These are phyloP conservation scores for Ataeniobius toweri DNA, from an alignment of 2,797 vertebrate species.

Conservation along the genomic window DNA sequence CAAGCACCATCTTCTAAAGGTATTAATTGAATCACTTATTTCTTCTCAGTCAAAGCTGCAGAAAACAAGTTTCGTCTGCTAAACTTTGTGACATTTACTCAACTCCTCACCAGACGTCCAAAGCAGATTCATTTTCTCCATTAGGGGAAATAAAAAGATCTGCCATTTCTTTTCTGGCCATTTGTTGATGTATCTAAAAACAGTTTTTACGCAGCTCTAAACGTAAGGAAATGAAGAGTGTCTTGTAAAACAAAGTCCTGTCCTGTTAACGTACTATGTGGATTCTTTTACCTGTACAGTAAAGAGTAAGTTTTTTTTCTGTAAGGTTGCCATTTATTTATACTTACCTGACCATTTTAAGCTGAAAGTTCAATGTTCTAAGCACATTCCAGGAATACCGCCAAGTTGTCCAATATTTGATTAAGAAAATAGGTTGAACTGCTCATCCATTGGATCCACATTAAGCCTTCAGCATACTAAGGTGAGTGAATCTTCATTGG, in stretches of 20 bases:
- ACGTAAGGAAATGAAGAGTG: background rate
- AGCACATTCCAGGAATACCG: background rate
- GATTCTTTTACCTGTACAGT: background rate
- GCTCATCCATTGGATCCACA: background rate
- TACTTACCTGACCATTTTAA: too few species aligned
- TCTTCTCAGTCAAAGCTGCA: background rate
- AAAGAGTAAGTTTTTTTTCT: too few species aligned
- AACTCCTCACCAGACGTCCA: background rate
- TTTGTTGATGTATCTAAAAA: background rate
- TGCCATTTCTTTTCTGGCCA: background rate
- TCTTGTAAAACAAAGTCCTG: background rate
- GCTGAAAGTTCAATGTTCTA: background rate
- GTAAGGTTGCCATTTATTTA: too few species aligned
- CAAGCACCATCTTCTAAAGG: background rate
- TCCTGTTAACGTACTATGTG: background rate
- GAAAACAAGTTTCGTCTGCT: background rate
- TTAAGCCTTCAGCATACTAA: background rate
- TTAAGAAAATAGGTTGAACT: background rate
- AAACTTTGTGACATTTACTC: background rate
- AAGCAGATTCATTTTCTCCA: background rate
- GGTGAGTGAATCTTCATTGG: background rate
- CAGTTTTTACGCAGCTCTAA: background rate
- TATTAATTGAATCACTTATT: background rate
- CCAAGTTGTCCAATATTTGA: background rate
- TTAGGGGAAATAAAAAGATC: background rate